Conservation (phyloP, 2,888 invertebrate genomes). For the Aquatica leii region DNA sequence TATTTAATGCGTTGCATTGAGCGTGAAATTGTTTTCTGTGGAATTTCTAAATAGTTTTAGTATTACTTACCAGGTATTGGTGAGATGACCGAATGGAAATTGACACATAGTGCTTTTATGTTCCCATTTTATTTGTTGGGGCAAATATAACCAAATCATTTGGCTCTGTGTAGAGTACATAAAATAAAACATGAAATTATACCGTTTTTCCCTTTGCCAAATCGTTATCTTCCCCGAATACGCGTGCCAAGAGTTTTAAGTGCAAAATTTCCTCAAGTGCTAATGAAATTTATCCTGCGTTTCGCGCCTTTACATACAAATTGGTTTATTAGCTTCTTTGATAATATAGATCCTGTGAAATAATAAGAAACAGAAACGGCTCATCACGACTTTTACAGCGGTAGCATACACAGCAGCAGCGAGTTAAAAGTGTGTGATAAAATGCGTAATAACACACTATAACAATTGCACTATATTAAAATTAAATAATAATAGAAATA, state of each 20-base stretch:
- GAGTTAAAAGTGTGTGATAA: neutral
- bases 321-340: constrained; percentile 51
- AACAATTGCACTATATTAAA: no score
- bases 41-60: no score
- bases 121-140: constrained; percentile 14
- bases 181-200: constrained; percentile 49
- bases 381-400: constrained; percentile 23
- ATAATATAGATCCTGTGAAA: constrained; percentile 44
- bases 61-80: no score
- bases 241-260: constrained; percentile 53
- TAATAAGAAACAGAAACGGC: constrained; percentile 30
- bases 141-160: constrained; percentile 34
- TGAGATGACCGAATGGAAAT: no score
- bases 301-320: constrained; percentile 56
- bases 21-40: no score
- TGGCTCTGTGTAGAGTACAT: constrained; percentile 35
- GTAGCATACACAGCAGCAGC: constrained; percentile 14
- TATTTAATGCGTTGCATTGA: no score
- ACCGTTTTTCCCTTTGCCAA: constrained; percentile 45
- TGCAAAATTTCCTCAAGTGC: constrained; percentile 49
- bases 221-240: constrained; percentile 47
- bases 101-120: no score
- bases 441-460: no score
- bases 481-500: neutral
- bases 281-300: constrained; percentile 54